Conservation (phyloP, 2,113 vertebrate species). For the Gracilinanus agilis region DNA sequence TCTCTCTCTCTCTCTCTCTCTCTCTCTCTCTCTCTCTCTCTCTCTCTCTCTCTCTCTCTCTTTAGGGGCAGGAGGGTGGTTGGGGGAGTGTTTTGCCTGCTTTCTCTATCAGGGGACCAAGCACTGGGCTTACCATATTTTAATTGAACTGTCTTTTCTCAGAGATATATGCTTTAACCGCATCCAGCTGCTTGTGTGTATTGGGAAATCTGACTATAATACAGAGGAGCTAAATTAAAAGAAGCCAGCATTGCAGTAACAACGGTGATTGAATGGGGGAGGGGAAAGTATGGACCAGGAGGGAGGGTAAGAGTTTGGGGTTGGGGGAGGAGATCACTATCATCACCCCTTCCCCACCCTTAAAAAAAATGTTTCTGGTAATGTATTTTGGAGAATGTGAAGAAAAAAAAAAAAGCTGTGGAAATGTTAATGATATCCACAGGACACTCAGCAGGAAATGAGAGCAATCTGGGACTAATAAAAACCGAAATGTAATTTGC, state of each 20-base stretch:
- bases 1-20: slow-evolving; percentile 40
- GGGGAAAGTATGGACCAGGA: background rate
- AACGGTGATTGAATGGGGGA: slow-evolving; percentile 54
- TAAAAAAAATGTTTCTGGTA: slow-evolving; percentile 73
- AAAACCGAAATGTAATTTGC: slow-evolving; percentile 70
- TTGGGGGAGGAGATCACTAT: background rate
- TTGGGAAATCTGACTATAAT: slow-evolving; percentile 54
- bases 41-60: background rate
- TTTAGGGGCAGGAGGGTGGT: slow-evolving; percentile 42
- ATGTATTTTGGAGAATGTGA: slow-evolving; percentile 67
- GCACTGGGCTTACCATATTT: slow-evolving; percentile 48
- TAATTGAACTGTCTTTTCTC: slow-evolving; percentile 74
- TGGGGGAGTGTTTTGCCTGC: slow-evolving; percentile 53
- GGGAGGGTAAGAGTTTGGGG: background rate
- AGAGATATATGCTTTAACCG: slow-evolving; percentile 61
- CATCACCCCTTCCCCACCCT: slow-evolving; percentile 1
- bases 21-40: background rate
- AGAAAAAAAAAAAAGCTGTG: slow-evolving; percentile 47
- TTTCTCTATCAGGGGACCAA: slow-evolving; percentile 52
- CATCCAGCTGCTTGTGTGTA: slow-evolving; percentile 49
- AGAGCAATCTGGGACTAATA: slow-evolving; percentile 65
- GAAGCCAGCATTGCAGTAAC: slow-evolving; percentile 47
- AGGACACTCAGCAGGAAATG: slow-evolving; percentile 71
- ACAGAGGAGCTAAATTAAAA: slow-evolving; percentile 43
- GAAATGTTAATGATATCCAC: slow-evolving; percentile 67